Percentiles rank a stretch among this genome's conserved stretches.
phyloP scores from a whole-genome alignment of 2,113 vertebrate genomes.

The Oryzias melastigma region DNA sequence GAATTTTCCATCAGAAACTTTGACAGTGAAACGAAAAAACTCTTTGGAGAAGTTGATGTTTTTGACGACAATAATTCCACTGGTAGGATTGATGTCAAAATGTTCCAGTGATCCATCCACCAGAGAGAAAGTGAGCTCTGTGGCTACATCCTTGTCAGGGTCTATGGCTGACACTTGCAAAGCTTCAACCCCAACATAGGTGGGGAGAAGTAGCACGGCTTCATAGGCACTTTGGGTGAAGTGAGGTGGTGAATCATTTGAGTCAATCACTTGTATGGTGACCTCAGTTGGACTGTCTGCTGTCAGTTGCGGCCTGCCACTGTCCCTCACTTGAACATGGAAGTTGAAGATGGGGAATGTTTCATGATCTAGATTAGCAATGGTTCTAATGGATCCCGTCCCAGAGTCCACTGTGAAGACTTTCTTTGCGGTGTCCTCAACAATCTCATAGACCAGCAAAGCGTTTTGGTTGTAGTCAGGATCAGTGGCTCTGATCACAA shows the following conservation, averaged over 20 bases:
- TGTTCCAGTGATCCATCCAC: conserved; percentile 85
- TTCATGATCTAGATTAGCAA: conserved; percentile 91
- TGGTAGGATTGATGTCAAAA: conserved; percentile 85
- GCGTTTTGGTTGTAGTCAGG: conserved; percentile 93
- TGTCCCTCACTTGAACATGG: conserved; percentile 92
- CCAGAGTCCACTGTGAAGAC: conserved; percentile 94
- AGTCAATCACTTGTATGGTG: conserved; percentile 89
- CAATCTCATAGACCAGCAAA: conserved; percentile 91
- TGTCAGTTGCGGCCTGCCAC: conserved; percentile 88
- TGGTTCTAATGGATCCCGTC: conserved; percentile 94
- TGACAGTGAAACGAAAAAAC: conserved; percentile 86
- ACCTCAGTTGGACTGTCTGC: conserved; percentile 92
- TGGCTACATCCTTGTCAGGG: conserved; percentile 86
- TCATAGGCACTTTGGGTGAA: conserved; percentile 90
- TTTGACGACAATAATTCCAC: conserved; percentile 87
- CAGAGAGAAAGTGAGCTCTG: conserved; percentile 87
- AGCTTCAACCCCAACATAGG: conserved; percentile 89
- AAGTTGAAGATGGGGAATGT: conserved; percentile 87
- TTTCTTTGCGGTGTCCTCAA: conserved; percentile 91
- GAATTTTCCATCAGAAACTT: conserved; percentile 94
- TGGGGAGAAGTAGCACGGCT: conserved; percentile 89
- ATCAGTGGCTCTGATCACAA: conserved; percentile 90
- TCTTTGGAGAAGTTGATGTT: conserved; percentile 91
- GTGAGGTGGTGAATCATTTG: conserved; percentile 92
- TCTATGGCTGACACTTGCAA: conserved; percentile 89